A percentile compares a stretch with the other conserved stretches of the same genome.
Conservation (phyloP, 2,888 invertebrate species). For the Rugalucina vietnamica region DNA sequence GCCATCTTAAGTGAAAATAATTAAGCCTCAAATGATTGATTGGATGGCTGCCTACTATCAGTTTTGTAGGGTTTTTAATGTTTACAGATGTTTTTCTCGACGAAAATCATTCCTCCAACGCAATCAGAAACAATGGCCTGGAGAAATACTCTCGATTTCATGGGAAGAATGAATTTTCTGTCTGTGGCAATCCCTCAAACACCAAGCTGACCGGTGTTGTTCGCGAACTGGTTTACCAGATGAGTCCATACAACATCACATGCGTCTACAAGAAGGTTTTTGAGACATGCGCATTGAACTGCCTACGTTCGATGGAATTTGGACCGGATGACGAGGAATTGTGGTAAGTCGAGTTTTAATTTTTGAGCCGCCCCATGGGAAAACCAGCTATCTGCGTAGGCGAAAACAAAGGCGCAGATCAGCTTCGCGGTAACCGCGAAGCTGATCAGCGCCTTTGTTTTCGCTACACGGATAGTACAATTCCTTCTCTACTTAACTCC, state of each 20-base stretch:
- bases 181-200: constrained; percentile 41
- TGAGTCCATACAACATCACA: constrained; percentile 64
- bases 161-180: constrained; percentile 42
- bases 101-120: constrained; percentile 44
- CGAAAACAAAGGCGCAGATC: too few species aligned
- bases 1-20: too few species aligned
- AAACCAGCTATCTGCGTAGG: too few species aligned
- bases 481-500: too few species aligned
- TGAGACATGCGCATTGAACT: constrained; percentile 63
- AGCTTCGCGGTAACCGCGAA: too few species aligned
- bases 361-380: too few species aligned
- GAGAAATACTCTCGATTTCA: constrained; percentile 53
- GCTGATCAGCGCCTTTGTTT: too few species aligned
- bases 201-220: constrained; percentile 63
- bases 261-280: constrained; percentile 71
- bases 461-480: too few species aligned
- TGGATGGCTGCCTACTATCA: too few species aligned
- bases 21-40: too few species aligned
- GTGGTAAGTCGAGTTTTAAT: constrained; percentile 22
- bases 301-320: constrained; percentile 45
- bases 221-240: constrained; percentile 65
- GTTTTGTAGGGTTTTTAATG: too few species aligned
- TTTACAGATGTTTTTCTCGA: too few species aligned
- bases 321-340: neutral
- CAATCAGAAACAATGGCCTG: constrained; percentile 30